Base-by-base conservation (phyloP, 1,140 invertebrate genomes). In the Drosophila asahinai region DNA sequence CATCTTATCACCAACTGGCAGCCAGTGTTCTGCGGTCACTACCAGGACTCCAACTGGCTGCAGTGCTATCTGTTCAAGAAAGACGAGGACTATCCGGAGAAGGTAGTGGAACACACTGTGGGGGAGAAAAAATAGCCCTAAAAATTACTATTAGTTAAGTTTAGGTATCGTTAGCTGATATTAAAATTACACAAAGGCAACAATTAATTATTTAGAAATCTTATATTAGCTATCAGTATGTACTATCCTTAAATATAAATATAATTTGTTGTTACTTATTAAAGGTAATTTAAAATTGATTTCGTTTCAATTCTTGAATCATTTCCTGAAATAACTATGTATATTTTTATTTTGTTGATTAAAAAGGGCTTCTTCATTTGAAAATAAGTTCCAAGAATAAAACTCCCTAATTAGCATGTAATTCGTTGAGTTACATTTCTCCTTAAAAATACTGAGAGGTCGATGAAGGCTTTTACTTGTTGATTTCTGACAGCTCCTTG, bases 1-100 rank as follows among this genome's bases (percentile, higher is more conserved):
- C 93, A 93, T 43, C 79, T 96, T 4, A 96, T 96, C 77, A 96
- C 95, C 79, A 96, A 96, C 76, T 96, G 95, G 86, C 86, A 89
- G 19, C 81, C 94, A 0, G 91, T 92, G 0, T 96, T 94, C 64
- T 95, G 94, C 0, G 95, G 94, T 0, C 57, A 92, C 2, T 30
- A 47, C 0, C n/a, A 57, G 12, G 14, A 55, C 4, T 60, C 64
- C 11, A 64, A 79, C 11, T 89, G 81, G 81, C 36, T 64, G 45
- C 63, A 89, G 66, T 70, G 65, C 15, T 89, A 89, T 43, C 38
- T 89, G 0, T 89, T 89, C n/a, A 17, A 76, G 19, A 76, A 67
- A 55, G 48, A 86, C 22, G 81, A 52, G 12, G 61, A 81, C 17
- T 89, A 89, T 64, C 54, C 71, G 6, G 11, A 25, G 14, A 17